Conservation (phyloP, 2,888 invertebrate genomes). For the Cerastis rubricosa region DNA sequence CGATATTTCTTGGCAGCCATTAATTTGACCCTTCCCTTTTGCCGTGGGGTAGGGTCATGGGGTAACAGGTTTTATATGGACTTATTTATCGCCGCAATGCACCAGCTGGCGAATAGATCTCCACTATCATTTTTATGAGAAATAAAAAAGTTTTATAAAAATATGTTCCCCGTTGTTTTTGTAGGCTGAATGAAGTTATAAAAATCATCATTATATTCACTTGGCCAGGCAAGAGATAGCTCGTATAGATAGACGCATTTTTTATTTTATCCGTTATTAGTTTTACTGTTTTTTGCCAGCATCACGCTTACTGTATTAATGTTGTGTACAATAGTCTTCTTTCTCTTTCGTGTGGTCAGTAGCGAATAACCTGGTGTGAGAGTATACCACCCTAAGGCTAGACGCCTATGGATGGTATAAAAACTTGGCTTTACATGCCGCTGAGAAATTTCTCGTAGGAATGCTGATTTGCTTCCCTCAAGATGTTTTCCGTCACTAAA, state of each 20-base stretch:
- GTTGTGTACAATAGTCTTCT: neutral
- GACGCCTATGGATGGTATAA: no score
- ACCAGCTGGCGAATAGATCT: conserved; percentile 33
- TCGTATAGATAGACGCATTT: neutral
- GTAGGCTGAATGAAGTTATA: neutral
- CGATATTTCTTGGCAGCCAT: conserved; percentile 54
- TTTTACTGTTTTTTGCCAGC: neutral
- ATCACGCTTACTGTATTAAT: neutral
- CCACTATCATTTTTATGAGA: conserved; percentile 44
- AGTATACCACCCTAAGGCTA: no score
- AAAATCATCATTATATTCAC: neutral
- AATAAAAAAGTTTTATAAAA: conserved; percentile 1
- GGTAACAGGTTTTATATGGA: conserved; percentile 37
- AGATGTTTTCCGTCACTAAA: no score
- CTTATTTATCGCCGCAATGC: conserved; percentile 57
- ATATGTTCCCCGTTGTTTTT: neutral
- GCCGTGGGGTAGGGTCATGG: conserved; percentile 27
- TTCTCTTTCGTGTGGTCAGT: neutral
- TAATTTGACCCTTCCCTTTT: conserved; percentile 54
- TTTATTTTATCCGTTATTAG: neutral
- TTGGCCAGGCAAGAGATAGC: neutral
- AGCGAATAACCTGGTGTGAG: neutral
- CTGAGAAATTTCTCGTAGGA: neutral
- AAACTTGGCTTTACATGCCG: neutral
- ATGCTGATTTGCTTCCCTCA: no score